Conservation (phyloP, 2,113 vertebrate genomes). For the Leucoraja erinaceus region DNA sequence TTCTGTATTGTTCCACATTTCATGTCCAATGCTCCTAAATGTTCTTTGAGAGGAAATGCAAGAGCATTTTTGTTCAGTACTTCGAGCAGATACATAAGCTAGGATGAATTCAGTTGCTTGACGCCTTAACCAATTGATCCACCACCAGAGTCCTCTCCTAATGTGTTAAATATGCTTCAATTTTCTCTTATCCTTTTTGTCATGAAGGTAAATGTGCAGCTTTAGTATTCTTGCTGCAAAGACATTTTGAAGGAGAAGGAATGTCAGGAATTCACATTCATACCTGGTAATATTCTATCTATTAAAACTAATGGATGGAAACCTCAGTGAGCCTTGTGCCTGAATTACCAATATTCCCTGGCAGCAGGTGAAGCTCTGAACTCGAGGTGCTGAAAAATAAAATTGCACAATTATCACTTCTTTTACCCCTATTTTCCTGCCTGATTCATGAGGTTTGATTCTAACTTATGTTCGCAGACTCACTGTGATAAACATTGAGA, state of each 20-base stretch:
- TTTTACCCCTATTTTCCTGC: not conserved
- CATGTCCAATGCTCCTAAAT: not conserved
- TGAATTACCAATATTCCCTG: not conserved
- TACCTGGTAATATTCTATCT: not conserved
- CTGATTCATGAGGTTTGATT: not conserved
- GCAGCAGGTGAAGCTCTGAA: not conserved
- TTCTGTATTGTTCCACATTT: no score
- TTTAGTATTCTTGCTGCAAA: not conserved
- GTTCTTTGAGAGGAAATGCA: not conserved
- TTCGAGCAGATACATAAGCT: not conserved
- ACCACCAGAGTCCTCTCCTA: not conserved
- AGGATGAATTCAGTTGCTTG: not conserved
- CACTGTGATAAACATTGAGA: not conserved
- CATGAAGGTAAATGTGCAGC: not conserved
- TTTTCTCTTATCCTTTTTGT: not conserved
- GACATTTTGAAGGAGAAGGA: not conserved
- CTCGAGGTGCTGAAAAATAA: not conserved
- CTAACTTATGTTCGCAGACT: not conserved
- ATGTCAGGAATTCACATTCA: not conserved
- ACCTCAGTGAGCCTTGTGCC: not conserved
- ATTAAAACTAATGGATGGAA: constrained; percentile 14
- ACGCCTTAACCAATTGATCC: not conserved
- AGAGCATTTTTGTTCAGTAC: not conserved
- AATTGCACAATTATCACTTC: not conserved
- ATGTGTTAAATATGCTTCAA: not conserved